Evolutionary conservation across 2,888 invertebrate species (phyloP).

Genomic region (Altica lythri): DNA sequence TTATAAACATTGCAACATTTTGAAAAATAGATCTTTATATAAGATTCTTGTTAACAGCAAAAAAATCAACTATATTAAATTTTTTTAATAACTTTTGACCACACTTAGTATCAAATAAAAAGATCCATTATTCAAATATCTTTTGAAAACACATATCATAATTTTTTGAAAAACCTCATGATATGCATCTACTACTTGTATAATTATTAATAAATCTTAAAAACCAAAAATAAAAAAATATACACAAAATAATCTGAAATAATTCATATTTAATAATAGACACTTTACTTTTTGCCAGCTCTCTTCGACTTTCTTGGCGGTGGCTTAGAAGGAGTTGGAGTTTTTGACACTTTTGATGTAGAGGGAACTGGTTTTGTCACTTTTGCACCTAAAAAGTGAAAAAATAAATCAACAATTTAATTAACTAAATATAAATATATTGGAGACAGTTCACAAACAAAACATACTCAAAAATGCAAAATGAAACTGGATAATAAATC

Average conservation of each 20-base stretch:
- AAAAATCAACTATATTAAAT: constrained; percentile 23
- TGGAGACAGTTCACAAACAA: no score
- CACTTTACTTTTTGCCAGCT: constrained; percentile 39
- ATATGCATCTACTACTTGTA: constrained; percentile 32
- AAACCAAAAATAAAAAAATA: constrained; percentile 41
- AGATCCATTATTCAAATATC: constrained; percentile 16
- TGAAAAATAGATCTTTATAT: constrained; percentile 31
- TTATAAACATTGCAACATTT: constrained; percentile 43
- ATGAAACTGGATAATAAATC: no score
- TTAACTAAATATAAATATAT: no score
- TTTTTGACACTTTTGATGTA: constrained; percentile 35
- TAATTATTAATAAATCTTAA: constrained; percentile 25
- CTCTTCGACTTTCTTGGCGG: constrained; percentile 37
- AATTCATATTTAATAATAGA: constrained; percentile 24
- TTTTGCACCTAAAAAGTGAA: constrained; percentile 33
- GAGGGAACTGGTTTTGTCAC: constrained; percentile 28
- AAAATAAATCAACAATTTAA: constrained; percentile 5
- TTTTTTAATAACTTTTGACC: constrained; percentile 23
- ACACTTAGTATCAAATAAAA: constrained; percentile 13
- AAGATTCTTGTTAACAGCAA: constrained; percentile 1
- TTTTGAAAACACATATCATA: constrained; percentile 31
- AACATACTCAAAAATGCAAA: no score
- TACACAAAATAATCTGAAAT: constrained; percentile 38
- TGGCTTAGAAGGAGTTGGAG: constrained; percentile 19
- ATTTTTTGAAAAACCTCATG: constrained; percentile 33